phyloP scores from a whole-genome alignment of 2,888 invertebrate species.

The Hydroisotoma schaefferi region DNA sequence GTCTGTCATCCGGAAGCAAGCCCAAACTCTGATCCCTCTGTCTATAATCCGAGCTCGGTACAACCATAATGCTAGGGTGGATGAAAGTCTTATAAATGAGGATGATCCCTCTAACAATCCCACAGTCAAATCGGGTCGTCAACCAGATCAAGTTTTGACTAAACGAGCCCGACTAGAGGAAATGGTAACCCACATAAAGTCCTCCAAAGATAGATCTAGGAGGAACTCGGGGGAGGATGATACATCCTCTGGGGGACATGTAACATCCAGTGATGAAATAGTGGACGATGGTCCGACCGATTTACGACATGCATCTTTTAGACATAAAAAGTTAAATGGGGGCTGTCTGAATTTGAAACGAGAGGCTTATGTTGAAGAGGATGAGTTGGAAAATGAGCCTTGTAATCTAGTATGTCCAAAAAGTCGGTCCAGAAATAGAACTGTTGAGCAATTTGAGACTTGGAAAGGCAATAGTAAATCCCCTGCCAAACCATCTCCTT shows the following conservation, averaged over 20 bases:
- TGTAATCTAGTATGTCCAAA: constrained; percentile 41
- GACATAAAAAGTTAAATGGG: constrained; percentile 12
- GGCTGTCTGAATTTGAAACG: constrained; percentile 27
- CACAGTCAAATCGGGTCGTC: constrained; percentile 18
- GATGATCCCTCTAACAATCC: constrained; percentile 14
- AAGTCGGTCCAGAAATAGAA: neutral
- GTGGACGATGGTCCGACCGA: constrained; percentile 44
- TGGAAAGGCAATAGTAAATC: constrained; percentile 14
- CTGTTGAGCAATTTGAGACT: constrained; percentile 10
- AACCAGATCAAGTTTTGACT: constrained; percentile 38
- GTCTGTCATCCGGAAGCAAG: constrained; percentile 34
- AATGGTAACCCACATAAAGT: constrained; percentile 48
- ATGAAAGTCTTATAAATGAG: constrained; percentile 18
- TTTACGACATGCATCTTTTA: constrained; percentile 25
- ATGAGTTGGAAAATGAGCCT: constrained; percentile 40
- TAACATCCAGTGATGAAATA: constrained; percentile 47
- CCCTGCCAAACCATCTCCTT: neutral
- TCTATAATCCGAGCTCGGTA: constrained; percentile 47
- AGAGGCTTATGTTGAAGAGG: constrained; percentile 27
- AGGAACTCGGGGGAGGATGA: constrained; percentile 48
- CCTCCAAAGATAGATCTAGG: constrained; percentile 38
- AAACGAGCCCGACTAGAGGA: constrained; percentile 48
- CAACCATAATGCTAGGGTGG: constrained; percentile 32
- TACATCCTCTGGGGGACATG: constrained; percentile 46
- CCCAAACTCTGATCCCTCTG: constrained; percentile 45